Conservation (phyloP, 1,140 invertebrate species). For the Eubasilissa regina region DNA sequence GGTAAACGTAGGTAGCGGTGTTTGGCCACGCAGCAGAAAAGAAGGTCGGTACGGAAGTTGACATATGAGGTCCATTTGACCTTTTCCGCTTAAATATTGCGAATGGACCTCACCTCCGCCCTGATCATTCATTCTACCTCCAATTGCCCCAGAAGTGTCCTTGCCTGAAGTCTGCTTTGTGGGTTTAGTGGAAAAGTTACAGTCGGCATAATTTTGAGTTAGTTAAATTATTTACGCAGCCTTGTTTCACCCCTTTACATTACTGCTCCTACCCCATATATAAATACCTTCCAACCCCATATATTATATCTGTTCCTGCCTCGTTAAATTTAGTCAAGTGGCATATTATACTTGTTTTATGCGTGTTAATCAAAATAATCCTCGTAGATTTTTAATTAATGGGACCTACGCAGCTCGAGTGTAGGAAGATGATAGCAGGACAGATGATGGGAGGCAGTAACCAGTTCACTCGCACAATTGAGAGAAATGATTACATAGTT, state of each 20-base stretch:
- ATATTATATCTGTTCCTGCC: too few species aligned
- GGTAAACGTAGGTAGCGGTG: not conserved
- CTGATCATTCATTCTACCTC: slow-evolving; percentile 40
- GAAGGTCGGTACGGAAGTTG: slow-evolving; percentile 13
- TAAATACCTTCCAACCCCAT: too few species aligned
- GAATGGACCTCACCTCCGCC: slow-evolving; percentile 38
- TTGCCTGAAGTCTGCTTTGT: not conserved
- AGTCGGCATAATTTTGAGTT: slow-evolving; percentile 21
- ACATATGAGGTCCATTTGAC: slow-evolving; percentile 46
- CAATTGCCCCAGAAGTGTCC: slow-evolving; percentile 19
- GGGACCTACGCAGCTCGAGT: too few species aligned
- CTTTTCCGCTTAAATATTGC: slow-evolving; percentile 41
- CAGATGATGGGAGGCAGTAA: too few species aligned
- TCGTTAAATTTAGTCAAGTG: too few species aligned
- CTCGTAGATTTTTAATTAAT: not conserved
- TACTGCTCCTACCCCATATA: too few species aligned
- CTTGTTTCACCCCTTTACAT: too few species aligned
- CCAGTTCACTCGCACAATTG: too few species aligned
- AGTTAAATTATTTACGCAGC: not conserved
- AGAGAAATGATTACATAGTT: too few species aligned
- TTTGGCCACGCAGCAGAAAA: slow-evolving; percentile 12
- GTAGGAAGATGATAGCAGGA: too few species aligned
- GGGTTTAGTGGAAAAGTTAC: slow-evolving; percentile 28
- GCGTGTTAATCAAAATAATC: not conserved
- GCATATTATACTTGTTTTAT: too few species aligned